A percentile compares a stretch with the other conserved stretches of the same genome.
phyloP scores from a whole-genome alignment of 2,113 vertebrate genomes.

The Bufo gargarizans region DNA sequence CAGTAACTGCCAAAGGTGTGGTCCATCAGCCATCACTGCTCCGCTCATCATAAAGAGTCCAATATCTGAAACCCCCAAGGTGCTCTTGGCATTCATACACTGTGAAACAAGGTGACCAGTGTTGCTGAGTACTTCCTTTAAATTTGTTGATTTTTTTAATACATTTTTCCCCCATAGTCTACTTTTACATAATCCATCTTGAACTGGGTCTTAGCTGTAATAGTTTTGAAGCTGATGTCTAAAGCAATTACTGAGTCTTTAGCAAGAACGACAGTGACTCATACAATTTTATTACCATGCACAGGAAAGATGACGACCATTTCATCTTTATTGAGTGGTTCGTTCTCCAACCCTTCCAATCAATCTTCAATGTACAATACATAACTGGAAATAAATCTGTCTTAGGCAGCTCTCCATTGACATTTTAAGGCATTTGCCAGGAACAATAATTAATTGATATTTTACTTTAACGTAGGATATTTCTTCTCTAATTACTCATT shows the following conservation, averaged over 20 bases:
- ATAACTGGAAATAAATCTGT: not conserved
- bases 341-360: not conserved
- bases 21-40: too few species aligned
- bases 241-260: not conserved
- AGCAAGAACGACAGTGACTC: not conserved
- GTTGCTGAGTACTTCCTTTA: too few species aligned
- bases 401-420: not conserved
- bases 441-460: slow-evolving; percentile 25
- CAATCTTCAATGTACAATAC: slow-evolving; percentile 14
- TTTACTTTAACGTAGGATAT: slow-evolving; percentile 2
- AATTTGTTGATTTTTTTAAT: too few species aligned
- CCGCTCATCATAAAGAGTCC: too few species aligned
- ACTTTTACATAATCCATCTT: not conserved
- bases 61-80: too few species aligned
- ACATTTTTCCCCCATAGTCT: too few species aligned
- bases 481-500: slow-evolving; percentile 16
- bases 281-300: not conserved
- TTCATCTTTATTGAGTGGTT: slow-evolving; percentile 29
- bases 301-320: not conserved
- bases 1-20: too few species aligned
- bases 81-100: too few species aligned
- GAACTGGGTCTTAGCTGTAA: not conserved
- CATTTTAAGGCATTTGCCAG: slow-evolving; percentile 42
- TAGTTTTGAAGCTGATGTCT: not conserved
- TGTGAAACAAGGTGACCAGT: too few species aligned